These are phyloP conservation scores for Macrochelys suwanniensis DNA, from an alignment of 2,797 vertebrate species.

Conservation along the genomic window DNA sequence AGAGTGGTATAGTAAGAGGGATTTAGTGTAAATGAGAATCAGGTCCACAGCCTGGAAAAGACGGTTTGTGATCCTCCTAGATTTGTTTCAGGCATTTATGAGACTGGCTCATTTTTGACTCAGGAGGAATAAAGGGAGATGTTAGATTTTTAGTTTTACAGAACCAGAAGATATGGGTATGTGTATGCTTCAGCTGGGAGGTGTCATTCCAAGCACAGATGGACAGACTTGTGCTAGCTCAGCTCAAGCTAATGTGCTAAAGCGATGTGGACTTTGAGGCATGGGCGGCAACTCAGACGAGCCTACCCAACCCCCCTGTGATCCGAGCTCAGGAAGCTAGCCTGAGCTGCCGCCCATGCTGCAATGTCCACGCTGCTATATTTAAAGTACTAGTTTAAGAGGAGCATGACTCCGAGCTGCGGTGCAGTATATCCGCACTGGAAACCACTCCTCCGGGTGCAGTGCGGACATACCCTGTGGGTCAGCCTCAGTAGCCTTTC, in stretches of 20 bases:
- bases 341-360: no score
- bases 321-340: no score
- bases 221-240: neutral
- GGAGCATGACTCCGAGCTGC: neutral
- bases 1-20: neutral
- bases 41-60: neutral
- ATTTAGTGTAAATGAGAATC: neutral
- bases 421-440: neutral
- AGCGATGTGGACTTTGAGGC: neutral
- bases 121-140: neutral
- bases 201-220: neutral
- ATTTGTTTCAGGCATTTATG: neutral
- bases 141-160: neutral
- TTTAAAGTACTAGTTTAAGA: neutral
- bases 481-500: neutral
- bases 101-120: neutral
- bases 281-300: neutral
- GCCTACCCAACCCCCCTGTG: no score
- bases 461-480: neutral
- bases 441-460: neutral
- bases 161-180: neutral
- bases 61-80: neutral
- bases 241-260: neutral
- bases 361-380: no score
- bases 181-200: neutral